Percentiles rank a stretch among this genome's conserved stretches.
Evolutionary conservation across 2,113 vertebrate genomes (phyloP).

Genomic region (Balaenoptera acutorostrata): DNA sequence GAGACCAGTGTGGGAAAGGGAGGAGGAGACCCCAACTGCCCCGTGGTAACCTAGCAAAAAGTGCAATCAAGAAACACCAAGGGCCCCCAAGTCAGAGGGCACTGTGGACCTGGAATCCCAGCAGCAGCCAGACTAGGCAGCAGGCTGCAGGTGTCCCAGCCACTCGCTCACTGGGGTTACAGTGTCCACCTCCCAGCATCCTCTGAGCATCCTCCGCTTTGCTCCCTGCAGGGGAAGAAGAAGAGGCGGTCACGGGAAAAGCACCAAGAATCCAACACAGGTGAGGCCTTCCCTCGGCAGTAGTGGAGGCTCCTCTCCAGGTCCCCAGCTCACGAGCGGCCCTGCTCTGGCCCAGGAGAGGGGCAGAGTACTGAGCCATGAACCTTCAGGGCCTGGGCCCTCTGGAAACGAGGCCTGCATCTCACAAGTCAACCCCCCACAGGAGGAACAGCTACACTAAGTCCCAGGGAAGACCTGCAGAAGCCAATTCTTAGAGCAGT

Average conservation of each 20-base stretch:
- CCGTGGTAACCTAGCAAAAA: neutral
- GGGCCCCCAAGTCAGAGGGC: neutral
- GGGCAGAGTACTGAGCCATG: neutral
- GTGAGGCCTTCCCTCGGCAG: constrained; percentile 78
- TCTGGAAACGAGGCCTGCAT: neutral
- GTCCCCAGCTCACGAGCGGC: neutral
- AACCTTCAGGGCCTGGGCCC: neutral
- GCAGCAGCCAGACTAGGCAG: neutral
- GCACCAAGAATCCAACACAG: constrained; percentile 94
- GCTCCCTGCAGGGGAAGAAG: constrained; percentile 91
- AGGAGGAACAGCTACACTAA: neutral
- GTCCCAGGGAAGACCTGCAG: neutral
- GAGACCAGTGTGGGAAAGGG: neutral
- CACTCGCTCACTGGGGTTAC: neutral
- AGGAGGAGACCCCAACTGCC: neutral
- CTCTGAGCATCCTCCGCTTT: constrained; percentile 18
- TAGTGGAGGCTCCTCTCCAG: neutral
- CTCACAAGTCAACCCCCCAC: neutral
- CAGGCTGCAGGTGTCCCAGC: neutral
- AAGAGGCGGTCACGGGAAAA: constrained; percentile 97
- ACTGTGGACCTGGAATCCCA: neutral
- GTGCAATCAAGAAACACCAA: neutral
- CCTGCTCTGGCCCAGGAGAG: neutral
- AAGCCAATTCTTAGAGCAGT: neutral
- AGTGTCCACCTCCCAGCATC: neutral